Percentiles rank a stretch among this genome's conserved stretches.
Conservation (phyloP, 2,888 invertebrate species). For the Gymnoscelis rufifasciata region DNA sequence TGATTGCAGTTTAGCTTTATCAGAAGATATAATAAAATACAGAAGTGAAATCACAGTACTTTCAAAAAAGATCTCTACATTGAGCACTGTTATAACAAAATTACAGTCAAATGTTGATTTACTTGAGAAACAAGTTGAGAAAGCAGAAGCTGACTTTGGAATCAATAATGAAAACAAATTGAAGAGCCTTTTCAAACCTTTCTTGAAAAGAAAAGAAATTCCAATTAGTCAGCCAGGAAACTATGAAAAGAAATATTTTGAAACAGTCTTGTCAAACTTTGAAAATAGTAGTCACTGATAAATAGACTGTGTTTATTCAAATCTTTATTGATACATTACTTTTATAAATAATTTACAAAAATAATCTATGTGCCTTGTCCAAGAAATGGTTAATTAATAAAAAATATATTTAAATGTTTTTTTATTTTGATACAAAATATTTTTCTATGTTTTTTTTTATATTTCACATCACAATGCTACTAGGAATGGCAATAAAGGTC, state of each 20-base stretch:
- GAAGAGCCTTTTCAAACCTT: constrained; percentile 80
- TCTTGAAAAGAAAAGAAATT: constrained; percentile 62
- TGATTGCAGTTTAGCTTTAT: constrained; percentile 64
- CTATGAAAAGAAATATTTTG: constrained; percentile 35
- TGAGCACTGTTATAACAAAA: constrained; percentile 74
- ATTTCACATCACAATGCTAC: not conserved
- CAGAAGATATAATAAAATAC: constrained; percentile 75
- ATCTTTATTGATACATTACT: too few relatives aligned
- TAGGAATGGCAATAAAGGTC: too few relatives aligned
- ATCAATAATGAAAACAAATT: constrained; percentile 77
- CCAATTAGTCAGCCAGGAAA: constrained; percentile 25
- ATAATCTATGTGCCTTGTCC: constrained; percentile 26
- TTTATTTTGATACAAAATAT: too few relatives aligned
- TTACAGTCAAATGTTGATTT: constrained; percentile 73
- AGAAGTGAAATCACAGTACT: constrained; percentile 72
- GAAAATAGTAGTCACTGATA: constrained; percentile 32
- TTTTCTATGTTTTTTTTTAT: too few relatives aligned
- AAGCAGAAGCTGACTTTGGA: constrained; percentile 80
- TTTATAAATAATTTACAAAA: not conserved
- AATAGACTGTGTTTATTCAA: too few relatives aligned
- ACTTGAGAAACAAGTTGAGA: constrained; percentile 79
- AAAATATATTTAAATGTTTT: too few relatives aligned
- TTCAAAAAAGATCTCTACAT: constrained; percentile 74
- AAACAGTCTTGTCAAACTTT: constrained; percentile 59
- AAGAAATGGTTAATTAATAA: too few relatives aligned